Conservation (phyloP, 2,113 vertebrate genomes). For the Sminthopsis crassicaudata region DNA sequence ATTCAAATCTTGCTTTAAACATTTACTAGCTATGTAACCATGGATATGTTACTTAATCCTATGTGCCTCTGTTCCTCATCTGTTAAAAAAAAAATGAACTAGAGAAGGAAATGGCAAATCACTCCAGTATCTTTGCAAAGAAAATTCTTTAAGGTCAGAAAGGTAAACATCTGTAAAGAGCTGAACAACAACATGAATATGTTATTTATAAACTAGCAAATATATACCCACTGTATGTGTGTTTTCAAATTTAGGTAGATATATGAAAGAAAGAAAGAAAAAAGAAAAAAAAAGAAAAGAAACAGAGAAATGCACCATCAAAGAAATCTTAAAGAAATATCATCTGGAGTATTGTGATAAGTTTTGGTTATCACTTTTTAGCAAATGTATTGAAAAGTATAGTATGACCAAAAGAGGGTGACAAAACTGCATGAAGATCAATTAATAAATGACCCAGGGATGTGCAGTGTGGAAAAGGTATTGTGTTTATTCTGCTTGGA, state of each 20-base stretch:
- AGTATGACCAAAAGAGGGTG: neutral
- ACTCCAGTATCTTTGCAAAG: too few species aligned
- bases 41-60: too few species aligned
- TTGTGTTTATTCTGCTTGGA: neutral
- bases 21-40: too few species aligned
- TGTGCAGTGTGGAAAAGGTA: neutral
- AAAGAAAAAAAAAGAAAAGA: too few species aligned
- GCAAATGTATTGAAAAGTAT: neutral
- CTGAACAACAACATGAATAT: too few species aligned
- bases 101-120: too few species aligned
- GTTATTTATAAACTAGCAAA: neutral
- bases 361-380: neutral
- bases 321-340: neutral
- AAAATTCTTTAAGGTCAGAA: too few species aligned
- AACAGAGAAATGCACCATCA: neutral
- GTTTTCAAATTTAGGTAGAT: neutral
- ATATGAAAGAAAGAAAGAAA: too few species aligned
- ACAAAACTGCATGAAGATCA: neutral
- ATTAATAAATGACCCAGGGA: neutral
- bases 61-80: too few species aligned
- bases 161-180: too few species aligned
- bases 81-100: too few species aligned
- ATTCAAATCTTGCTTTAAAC: too few species aligned
- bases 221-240: neutral
- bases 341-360: neutral